Base-by-base conservation (phyloP, 2,113 vertebrate species). In the Accipiter cooperii region DNA sequence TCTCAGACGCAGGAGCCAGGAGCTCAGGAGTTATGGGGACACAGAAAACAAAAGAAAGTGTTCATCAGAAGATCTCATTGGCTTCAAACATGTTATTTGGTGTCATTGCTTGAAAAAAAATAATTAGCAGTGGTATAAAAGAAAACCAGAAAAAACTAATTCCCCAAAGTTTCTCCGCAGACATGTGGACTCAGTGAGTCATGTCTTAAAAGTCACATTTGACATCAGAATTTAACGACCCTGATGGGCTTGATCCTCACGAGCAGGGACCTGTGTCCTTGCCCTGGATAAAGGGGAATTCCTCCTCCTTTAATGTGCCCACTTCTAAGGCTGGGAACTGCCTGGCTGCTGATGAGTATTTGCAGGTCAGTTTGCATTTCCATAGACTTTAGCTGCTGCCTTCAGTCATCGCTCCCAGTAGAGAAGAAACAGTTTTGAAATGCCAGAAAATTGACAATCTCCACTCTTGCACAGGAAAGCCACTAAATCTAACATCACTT, bases 371-470 rank as follows among this genome's bases (percentile, higher is more conserved):
- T 82, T 89, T 91, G 89, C 69, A 87, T 94, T 91, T 94, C 65
- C 1, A 0, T 73, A 71, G 73, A 75, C 51, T 92, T 92, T 16
- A 54, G 57, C 42, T 73, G 75, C 93, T 88, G 87, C 84, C 79
- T 93, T 89, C 86, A 74, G 81, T 77, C 91, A 80, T 79, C 0
- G 2, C 90, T 96, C 71, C 90, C 78, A 54, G 75, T 20, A 61
- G 96, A 94, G 93, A 86, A 92, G 82, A 93, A 96, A 85, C 91
- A 87, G 91, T 97, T 96, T 57, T 76, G 69, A 97, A 96, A 94
- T 74, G 87, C 66, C 93, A 91, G 87, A 91, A 94, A 96, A 85
- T 14, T 88, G 78, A 96, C 91, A 88, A 25, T 86, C 66, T 80
- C 87, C 75, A 74, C 70, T 96, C 44, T 85, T 83, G 66, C 82